Conservation (phyloP, 35 echinoderm and acorn worm species). For the Ophioderma brevispina region DNA sequence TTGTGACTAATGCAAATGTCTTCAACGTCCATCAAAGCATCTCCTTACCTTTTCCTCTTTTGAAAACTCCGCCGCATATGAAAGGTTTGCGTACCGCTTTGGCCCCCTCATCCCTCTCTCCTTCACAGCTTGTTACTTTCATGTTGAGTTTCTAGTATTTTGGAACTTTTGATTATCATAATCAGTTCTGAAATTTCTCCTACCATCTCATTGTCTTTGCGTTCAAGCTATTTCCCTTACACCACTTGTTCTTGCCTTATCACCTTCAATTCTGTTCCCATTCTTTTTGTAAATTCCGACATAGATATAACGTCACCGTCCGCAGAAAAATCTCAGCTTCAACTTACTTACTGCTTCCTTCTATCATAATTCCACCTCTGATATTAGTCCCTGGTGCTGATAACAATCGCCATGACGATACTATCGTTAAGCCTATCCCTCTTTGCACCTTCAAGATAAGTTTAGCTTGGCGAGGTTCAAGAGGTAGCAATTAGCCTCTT, state of each 20-base stretch:
- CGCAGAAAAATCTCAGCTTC: slow-evolving; percentile 30
- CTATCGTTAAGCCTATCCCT: background rate
- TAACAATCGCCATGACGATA: slow-evolving; percentile 32
- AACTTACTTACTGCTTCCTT: slow-evolving; percentile 10
- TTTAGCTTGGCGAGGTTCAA: slow-evolving; percentile 49
- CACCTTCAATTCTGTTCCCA: slow-evolving; percentile 33
- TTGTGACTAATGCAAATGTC: too few relatives aligned
- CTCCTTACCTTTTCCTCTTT: background rate
- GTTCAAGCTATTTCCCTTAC: slow-evolving; percentile 31
- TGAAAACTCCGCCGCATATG: too few relatives aligned
- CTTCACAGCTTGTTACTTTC: background rate
- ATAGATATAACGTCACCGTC: slow-evolving; percentile 40
- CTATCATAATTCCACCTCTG: slow-evolving; percentile 12
- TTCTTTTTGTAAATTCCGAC: background rate
- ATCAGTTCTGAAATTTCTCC: background rate
- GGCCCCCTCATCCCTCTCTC: too few relatives aligned
- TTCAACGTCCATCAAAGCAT: too few relatives aligned
- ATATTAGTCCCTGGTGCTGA: slow-evolving; percentile 46
- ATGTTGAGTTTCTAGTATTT: background rate
- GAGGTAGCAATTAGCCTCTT: slow-evolving; percentile 18
- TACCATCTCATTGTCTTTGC: slow-evolving; percentile 38
- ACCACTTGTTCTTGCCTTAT: slow-evolving; percentile 14
- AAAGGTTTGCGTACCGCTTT: background rate
- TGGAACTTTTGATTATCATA: background rate
- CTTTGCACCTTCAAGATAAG: slow-evolving; percentile 25